Evolutionary conservation across 2,888 invertebrate genomes (phyloP).

Genomic region (Ommatoiulus sabulosus): DNA sequence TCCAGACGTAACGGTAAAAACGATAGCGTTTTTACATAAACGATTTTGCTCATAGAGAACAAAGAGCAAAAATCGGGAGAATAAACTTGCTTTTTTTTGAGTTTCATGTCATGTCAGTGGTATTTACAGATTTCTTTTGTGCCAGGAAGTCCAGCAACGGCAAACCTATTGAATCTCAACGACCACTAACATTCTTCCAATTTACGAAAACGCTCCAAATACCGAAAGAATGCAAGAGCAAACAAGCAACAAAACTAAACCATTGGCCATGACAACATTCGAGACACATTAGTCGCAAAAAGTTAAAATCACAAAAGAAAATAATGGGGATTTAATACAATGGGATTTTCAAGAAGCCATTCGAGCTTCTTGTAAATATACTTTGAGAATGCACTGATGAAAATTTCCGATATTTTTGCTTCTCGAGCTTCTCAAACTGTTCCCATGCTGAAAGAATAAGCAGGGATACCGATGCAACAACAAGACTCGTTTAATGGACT

Average conservation of each 20-base stretch:
- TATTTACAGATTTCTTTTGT: neutral
- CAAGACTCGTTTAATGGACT: too few relatives aligned
- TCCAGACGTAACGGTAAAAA: too few relatives aligned
- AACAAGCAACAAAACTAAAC: neutral
- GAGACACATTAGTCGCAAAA: neutral
- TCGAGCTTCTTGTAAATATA: neutral
- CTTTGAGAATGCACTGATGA: neutral
- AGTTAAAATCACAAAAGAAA: neutral
- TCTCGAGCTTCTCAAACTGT: neutral
- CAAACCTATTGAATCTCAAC: neutral
- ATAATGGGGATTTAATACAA: neutral
- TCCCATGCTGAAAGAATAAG: neutral
- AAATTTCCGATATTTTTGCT: neutral
- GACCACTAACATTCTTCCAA: neutral
- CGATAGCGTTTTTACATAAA: neutral
- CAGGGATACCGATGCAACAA: neutral
- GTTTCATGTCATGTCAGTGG: neutral
- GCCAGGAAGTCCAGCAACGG: neutral
- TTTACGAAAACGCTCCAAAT: neutral
- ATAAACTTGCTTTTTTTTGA: neutral
- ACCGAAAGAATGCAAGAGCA: neutral
- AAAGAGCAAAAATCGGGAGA: neutral
- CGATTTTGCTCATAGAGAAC: neutral
- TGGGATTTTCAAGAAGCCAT: neutral
- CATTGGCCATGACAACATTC: neutral